Percentiles rank a stretch among this genome's conserved stretches.
Conservation (phyloP, 1,140 invertebrate species). For the Chelonus insularis region DNA sequence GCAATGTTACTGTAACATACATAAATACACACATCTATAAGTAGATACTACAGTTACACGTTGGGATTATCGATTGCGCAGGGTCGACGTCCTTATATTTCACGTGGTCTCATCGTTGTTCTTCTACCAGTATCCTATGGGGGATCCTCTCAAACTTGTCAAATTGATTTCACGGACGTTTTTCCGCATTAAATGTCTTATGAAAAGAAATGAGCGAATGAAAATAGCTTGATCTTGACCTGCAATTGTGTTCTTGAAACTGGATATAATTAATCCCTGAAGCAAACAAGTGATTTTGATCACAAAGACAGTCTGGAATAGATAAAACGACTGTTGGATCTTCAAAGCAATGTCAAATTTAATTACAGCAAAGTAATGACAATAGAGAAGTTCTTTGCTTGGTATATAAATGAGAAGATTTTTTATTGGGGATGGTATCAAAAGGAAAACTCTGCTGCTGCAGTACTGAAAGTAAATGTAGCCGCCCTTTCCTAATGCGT, state of each 20-base stretch:
- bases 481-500: constrained; percentile 15
- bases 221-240: constrained; percentile 7
- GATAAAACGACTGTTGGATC: not conserved
- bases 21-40: not conserved
- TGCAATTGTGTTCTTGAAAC: not conserved
- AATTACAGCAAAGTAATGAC: constrained; percentile 1
- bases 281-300: constrained; percentile 20
- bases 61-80: not conserved
- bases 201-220: not conserved
- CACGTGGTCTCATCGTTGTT: not conserved
- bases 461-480: constrained; percentile 13
- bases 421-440: constrained; percentile 7
- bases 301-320: not conserved
- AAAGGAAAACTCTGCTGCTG: constrained; percentile 20
- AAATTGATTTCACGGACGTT: not conserved
- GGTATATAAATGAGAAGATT: not conserved
- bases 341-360: constrained; percentile 9
- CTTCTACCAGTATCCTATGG: not conserved
- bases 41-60: not conserved
- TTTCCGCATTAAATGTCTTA: not conserved
- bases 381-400: constrained; percentile 5
- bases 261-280: constrained; percentile 13
- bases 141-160: not conserved
- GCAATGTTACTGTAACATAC: not conserved
- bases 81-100: constrained; percentile 5